These are phyloP conservation scores for Aphodius sticticus DNA, from an alignment of 2,888 invertebrate genomes.

Conservation along the genomic window DNA sequence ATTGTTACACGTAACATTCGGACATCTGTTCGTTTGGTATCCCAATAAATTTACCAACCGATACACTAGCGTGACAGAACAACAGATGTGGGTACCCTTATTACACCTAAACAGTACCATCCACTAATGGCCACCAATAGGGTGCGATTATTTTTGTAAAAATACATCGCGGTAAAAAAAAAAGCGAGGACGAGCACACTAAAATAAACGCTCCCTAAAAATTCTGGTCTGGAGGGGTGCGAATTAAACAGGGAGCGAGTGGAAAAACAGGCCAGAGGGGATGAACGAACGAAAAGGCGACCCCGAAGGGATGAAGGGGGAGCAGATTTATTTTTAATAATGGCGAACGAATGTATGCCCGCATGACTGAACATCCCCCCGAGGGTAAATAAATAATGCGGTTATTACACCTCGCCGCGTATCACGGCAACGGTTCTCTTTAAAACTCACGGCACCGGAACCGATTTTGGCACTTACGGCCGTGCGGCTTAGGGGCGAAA, in stretches of 20 bases:
- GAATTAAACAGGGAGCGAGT: neutral
- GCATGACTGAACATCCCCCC: slow-evolving; percentile 53
- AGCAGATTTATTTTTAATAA: slow-evolving; percentile 59
- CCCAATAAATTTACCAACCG: slow-evolving; percentile 19
- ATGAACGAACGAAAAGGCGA: neutral
- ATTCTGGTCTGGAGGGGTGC: too few species aligned
- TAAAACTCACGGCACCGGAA: slow-evolving; percentile 24
- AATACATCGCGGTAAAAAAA: slow-evolving; percentile 8
- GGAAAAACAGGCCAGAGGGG: slow-evolving; percentile 13
- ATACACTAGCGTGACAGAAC: slow-evolving; percentile 18
- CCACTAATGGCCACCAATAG: slow-evolving; percentile 8
- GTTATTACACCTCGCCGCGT: slow-evolving; percentile 58
- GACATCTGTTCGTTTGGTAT: slow-evolving; percentile 24
- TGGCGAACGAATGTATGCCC: slow-evolving; percentile 55
- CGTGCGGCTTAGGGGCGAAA: slow-evolving; percentile 17
- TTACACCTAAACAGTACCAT: slow-evolving; percentile 12
- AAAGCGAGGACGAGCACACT: neutral
- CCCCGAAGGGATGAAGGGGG: slow-evolving; percentile 39
- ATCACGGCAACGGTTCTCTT: slow-evolving; percentile 44
- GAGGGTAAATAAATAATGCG: slow-evolving; percentile 60
- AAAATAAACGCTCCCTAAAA: slow-evolving; percentile 10
- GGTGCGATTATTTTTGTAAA: neutral
- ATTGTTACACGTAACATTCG: neutral
- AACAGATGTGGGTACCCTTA: slow-evolving; percentile 25
- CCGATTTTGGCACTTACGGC: slow-evolving; percentile 29